Evolutionary conservation across 1,140 invertebrate genomes (phyloP).

Genomic region (Zaprionus ornatus): DNA sequence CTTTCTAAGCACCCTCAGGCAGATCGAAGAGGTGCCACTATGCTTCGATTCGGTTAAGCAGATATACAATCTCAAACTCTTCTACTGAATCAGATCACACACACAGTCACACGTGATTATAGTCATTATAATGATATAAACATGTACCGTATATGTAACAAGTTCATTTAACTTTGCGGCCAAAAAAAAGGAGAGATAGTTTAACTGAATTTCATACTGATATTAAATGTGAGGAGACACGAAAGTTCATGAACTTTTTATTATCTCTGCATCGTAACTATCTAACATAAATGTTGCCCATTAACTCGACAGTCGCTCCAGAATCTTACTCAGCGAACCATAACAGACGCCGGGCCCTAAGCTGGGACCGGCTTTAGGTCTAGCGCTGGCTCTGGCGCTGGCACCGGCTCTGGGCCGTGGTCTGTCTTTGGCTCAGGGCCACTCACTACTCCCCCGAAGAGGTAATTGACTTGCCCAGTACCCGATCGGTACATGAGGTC

Average conservation of each 20-base stretch:
- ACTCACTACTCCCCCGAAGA: constrained; percentile 32
- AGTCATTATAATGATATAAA: constrained; percentile 1
- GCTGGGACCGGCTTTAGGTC: neutral
- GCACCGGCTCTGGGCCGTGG: neutral
- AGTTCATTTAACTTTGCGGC: constrained; percentile 25
- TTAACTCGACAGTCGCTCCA: constrained; percentile 64
- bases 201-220: constrained; percentile 14
- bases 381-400: neutral
- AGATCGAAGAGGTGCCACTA: neutral
- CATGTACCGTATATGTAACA: constrained; percentile 17
- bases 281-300: constrained; percentile 69
- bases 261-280: constrained; percentile 57
- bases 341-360: constrained; percentile 44
- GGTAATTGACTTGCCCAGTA: constrained; percentile 40
- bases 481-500: constrained; percentile 57
- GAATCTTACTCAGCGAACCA: constrained; percentile 61
- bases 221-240: constrained; percentile 36
- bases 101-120: neutral
- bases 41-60: neutral
- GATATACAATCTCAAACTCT: neutral
- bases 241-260: constrained; percentile 74
- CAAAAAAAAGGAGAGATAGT: constrained; percentile 24
- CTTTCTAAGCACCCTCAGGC: constrained; percentile 12
- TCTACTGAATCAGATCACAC: neutral
- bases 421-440: neutral